Base-by-base conservation (phyloP, 35 echinoderm and acorn worm species). In the Apostichopus californicus region DNA sequence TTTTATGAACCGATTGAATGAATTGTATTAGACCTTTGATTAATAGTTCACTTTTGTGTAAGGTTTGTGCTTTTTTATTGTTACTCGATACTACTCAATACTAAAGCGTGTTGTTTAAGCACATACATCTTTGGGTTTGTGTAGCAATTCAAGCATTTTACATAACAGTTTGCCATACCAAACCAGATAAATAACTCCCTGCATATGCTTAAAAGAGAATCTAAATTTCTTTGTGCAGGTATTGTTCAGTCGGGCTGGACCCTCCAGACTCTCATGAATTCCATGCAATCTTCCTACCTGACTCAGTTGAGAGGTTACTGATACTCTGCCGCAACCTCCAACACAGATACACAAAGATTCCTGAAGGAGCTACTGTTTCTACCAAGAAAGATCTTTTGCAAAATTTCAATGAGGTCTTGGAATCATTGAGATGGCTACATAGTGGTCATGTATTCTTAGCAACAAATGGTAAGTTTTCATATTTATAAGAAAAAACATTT, bases 221-320 rank as follows among this genome's bases (percentile, higher is more conserved):
- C 54, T 17, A 54, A 72, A 72, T 89, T 72, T 7, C 22, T 63
- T 92, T n/a, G 8, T 72, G 6, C 96, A 96, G 97, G 10, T 95
- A 96, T 89, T 96, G 95, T 83, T 93, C 97, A 46, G 97, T 99
- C 71, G 97, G 97, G 9, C 89, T 99, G 34, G 97, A 99, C 73
- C 97, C 97, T 18, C 92, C 95, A 85, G 97, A 99, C 79, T 96
- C 97, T 2, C 93, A 99, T 90, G 97, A 99, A 71, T 99, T 93
- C 80, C 93, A 99, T 95, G 97, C 95, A 55, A 94, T 99, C 21
- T 99, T 99, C 81, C 93, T 99, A 0, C 97, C 97, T 0, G 95
- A 99, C 9, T 92, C 93, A 18, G 78, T 94, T 7, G 97, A 99
- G 87, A 77, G 97, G 15, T 89, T 99, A 11, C 91, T 99, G 25